Conservation (phyloP, 1,140 invertebrate genomes). For the Helicoverpa zea region DNA sequence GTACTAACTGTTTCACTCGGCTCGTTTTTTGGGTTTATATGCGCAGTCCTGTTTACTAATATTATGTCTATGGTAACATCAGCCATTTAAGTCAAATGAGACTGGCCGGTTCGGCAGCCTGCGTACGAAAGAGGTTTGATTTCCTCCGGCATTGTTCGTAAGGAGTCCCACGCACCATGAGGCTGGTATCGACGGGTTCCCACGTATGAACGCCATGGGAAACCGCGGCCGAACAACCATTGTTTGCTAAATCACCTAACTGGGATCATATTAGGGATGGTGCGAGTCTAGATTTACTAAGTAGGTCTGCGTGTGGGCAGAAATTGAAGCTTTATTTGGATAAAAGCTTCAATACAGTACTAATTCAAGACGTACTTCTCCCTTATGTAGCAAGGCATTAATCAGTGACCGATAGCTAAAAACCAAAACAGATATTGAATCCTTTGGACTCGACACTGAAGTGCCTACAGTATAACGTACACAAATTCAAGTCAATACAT, state of each 20-base stretch:
- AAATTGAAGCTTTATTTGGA: neutral
- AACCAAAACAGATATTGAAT: neutral
- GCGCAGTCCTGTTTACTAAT: too few species aligned
- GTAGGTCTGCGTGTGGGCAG: neutral
- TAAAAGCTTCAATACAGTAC: neutral
- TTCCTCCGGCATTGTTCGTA: neutral
- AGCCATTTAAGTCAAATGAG: too few species aligned
- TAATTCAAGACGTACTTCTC: too few species aligned
- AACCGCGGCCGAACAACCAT: neutral
- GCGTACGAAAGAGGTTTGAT: neutral
- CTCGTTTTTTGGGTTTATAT: too few species aligned
- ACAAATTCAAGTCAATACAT: too few species aligned
- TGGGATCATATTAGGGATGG: neutral
- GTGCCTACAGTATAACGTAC: too few species aligned
- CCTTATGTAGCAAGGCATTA: too few species aligned
- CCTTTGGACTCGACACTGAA: too few species aligned
- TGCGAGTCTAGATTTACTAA: too few species aligned
- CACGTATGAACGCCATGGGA: slow-evolving; percentile 23
- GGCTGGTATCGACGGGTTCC: slow-evolving; percentile 5
- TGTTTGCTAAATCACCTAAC: slow-evolving; percentile 39
- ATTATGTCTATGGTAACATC: too few species aligned
- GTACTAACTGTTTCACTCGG: too few species aligned
- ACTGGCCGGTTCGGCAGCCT: neutral
- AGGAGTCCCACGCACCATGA: slow-evolving; percentile 31
- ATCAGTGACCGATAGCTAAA: neutral